phyloP scores from a whole-genome alignment of 1,140 invertebrate species.

The Anagrus nilaparvatae region DNA sequence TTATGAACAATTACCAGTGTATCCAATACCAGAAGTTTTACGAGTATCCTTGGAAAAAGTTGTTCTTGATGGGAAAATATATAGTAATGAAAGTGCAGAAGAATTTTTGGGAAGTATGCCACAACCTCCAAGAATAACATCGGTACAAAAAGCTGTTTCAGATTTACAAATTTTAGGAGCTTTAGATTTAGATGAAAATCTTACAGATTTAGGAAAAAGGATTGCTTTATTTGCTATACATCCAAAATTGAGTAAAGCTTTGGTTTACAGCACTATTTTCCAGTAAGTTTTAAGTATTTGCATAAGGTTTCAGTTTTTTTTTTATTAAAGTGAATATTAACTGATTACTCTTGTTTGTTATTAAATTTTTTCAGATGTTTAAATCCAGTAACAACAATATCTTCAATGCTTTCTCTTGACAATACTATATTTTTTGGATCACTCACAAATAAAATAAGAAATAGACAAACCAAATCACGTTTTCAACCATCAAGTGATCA shows the following conservation, averaged over 20 bases:
- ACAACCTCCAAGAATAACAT: slow-evolving; percentile 41
- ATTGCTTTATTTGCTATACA: slow-evolving; percentile 42
- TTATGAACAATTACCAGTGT: slow-evolving; percentile 38
- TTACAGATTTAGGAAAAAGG: slow-evolving; percentile 48
- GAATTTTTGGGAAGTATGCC: slow-evolving; percentile 45
- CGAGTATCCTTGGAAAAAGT: slow-evolving; percentile 52
- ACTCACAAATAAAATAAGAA: slow-evolving; percentile 25
- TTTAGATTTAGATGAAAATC: slow-evolving; percentile 43
- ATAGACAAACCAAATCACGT: slow-evolving; percentile 39
- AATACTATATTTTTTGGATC: slow-evolving; percentile 25
- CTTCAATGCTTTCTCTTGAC: slow-evolving; percentile 25
- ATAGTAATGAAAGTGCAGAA: slow-evolving; percentile 39
- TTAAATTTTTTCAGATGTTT: slow-evolving; percentile 32
- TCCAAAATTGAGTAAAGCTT: slow-evolving; percentile 46
- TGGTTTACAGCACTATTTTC: slow-evolving; percentile 45
- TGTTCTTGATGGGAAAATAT: slow-evolving; percentile 50
- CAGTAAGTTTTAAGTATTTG: slow-evolving; percentile 27
- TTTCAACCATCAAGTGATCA: slow-evolving; percentile 47
- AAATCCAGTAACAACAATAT: slow-evolving; percentile 33
- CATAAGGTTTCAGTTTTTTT: neutral
- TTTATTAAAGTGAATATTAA: neutral
- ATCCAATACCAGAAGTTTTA: slow-evolving; percentile 51
- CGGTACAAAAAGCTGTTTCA: slow-evolving; percentile 41
- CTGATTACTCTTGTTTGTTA: neutral
- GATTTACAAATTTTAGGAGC: slow-evolving; percentile 46